Evolutionary conservation across 2,888 invertebrate species (phyloP), one percentile per base, ranked within the genome.

Genomic region (Perizoma affinitatum): DNA sequence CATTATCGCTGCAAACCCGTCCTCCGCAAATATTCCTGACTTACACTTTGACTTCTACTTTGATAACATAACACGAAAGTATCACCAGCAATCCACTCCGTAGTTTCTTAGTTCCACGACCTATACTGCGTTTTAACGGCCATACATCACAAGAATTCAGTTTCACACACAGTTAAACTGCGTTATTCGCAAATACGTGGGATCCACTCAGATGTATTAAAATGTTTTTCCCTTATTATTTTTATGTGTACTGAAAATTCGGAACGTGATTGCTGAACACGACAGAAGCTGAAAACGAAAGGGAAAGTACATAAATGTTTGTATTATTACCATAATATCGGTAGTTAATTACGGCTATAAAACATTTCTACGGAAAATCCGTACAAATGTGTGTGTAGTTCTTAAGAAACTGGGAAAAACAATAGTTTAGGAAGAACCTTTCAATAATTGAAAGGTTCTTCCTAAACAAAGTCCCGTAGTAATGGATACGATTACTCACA

Each of bases 401-500:
- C 44, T 58, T 36, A 11, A 44, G 54, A 57, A 53, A 61, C 54
- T 50, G 52, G 48, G 48, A 58, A 50, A 56, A 58, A 59, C n/a
- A n/a, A n/a, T n/a, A n/a, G n/a, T n/a, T n/a, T n/a, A n/a, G n/a
- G n/a, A n/a, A n/a, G n/a, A n/a, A n/a, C n/a, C n/a, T n/a, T n/a
- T 53, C 63, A 59, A 63, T 63, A 63, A 63, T 63, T 63, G 63
- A 63, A 63, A 63, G 63, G 58, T 59, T 63, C 52, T 55, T 58
- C 58, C 58, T 52, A 59, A 62, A 63, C 63, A 63, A 63, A 63
- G 58, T 60, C 55, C 47, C 51, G 40, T 50, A n/a, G 65, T 69
- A 69, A 69, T 69, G 66, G 69, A 64, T 54, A 11, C 67, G 63
- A 69, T 69, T 66, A 67, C 66, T 69, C 69, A 69, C 63, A 54